A percentile compares a stretch with the other conserved stretches of the same genome.
phyloP scores from a whole-genome alignment of 2,888 invertebrate species.

The Punctoribates punctum region DNA sequence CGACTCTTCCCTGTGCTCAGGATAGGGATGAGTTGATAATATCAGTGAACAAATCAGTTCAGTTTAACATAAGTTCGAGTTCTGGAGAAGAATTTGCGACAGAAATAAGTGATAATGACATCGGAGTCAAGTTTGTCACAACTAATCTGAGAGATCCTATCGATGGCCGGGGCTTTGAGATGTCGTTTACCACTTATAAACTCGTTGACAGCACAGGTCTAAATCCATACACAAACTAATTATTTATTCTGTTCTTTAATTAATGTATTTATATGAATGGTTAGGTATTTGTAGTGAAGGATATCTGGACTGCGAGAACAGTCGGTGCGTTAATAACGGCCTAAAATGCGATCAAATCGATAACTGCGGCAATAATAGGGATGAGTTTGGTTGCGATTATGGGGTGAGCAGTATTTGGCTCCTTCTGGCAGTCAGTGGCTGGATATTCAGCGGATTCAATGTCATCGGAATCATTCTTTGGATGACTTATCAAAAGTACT shows the following conservation, averaged over 20 bases:
- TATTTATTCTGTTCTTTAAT: neutral
- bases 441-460: conserved; percentile 30
- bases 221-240: neutral
- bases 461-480: conserved; percentile 21
- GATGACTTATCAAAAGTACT: conserved; percentile 23
- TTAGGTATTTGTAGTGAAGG: conserved; percentile 16
- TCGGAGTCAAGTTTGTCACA: conserved; percentile 6
- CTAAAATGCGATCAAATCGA: conserved; percentile 26
- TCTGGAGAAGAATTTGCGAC: neutral
- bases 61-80: conserved; percentile 12
- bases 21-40: conserved; percentile 6
- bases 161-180: neutral
- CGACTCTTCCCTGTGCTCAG: neutral
- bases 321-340: neutral
- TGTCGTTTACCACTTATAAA: conserved; percentile 6
- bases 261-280: neutral
- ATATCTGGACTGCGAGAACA: conserved; percentile 7
- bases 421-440: neutral
- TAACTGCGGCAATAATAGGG: conserved; percentile 18
- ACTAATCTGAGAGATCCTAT: neutral
- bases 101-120: conserved; percentile 11
- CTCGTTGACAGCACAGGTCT: conserved; percentile 12
- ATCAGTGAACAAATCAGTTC: neutral
- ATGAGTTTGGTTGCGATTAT: conserved; percentile 25
- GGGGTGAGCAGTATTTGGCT: conserved; percentile 32